Evolutionary conservation across 2,113 vertebrate species (phyloP).

Genomic region (Paramormyrops kingsleyae): DNA sequence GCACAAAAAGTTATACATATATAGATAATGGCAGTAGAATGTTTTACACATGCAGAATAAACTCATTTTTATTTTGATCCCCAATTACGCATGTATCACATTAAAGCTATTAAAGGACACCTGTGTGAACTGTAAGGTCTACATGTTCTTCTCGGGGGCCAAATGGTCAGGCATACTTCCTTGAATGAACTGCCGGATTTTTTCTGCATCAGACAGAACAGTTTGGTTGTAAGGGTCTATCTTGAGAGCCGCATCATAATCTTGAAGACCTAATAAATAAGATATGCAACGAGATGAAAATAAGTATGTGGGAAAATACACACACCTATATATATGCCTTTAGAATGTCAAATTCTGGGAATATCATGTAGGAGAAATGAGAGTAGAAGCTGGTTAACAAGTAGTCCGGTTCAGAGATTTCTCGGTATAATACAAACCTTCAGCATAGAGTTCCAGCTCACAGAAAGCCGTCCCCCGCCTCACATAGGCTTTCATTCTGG

Average conservation of each 20-base stretch:
- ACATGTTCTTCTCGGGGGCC: neutral
- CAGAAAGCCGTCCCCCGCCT: constrained; percentile 86
- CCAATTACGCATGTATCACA: neutral
- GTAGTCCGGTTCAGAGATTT: neutral
- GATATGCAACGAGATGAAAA: neutral
- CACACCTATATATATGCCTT: neutral
- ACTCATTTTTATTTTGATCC: neutral
- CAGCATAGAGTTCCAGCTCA: constrained; percentile 79
- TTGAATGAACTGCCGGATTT: constrained; percentile 16
- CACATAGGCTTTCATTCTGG: constrained; percentile 75
- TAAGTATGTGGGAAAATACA: neutral
- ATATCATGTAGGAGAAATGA: neutral
- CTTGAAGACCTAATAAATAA: constrained; percentile 71
- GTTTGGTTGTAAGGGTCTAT: constrained; percentile 68
- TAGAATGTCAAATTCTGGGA: neutral
- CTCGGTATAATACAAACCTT: constrained; percentile 61
- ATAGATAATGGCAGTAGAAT: neutral
- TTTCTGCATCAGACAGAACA: constrained; percentile 69
- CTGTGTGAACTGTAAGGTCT: neutral
- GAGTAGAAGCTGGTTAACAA: neutral
- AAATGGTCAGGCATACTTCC: neutral
- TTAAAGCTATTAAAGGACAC: neutral
- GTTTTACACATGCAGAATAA: neutral
- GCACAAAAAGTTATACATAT: neutral
- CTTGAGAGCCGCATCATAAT: constrained; percentile 85